Evolutionary conservation across 1,140 invertebrate species (phyloP).

Genomic region (Copidosoma floridanum): DNA sequence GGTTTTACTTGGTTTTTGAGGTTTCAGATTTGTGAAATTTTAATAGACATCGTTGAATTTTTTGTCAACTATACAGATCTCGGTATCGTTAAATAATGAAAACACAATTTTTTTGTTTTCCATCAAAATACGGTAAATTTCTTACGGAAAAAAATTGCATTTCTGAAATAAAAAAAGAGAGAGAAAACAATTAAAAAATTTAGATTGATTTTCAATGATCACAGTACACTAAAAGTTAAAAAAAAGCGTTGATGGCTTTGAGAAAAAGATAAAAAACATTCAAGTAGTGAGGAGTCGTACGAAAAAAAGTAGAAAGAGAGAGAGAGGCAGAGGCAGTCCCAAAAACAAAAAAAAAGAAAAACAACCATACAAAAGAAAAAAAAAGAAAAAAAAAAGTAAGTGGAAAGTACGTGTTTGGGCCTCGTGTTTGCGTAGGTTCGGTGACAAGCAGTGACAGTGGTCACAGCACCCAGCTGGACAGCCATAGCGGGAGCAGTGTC

Average conservation of each 20-base stretch:
- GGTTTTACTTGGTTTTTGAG: too few species aligned
- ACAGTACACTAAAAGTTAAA: too few species aligned
- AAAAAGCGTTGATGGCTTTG: constrained; percentile 2
- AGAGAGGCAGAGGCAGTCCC: not conserved
- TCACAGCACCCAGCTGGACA: constrained; percentile 76
- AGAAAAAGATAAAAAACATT: not conserved
- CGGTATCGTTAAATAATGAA: too few species aligned
- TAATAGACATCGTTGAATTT: too few species aligned
- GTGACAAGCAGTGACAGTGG: constrained; percentile 84
- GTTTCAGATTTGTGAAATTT: too few species aligned
- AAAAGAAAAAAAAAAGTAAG: constrained; percentile 8
- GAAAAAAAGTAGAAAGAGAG: not conserved
- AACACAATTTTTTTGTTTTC: too few species aligned
- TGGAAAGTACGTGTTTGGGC: constrained; percentile 53
- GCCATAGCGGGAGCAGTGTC: constrained; percentile 65
- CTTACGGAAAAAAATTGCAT: too few species aligned
- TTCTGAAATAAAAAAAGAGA: not conserved
- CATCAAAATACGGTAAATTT: too few species aligned
- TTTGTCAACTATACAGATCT: too few species aligned
- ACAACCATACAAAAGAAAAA: too few species aligned
- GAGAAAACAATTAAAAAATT: too few species aligned
- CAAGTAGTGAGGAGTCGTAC: not conserved
- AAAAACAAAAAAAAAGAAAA: not conserved
- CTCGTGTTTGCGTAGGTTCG: constrained; percentile 64
- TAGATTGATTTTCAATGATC: too few species aligned